phyloP scores from a whole-genome alignment of 2,888 invertebrate species.

The Molorchus minor region DNA sequence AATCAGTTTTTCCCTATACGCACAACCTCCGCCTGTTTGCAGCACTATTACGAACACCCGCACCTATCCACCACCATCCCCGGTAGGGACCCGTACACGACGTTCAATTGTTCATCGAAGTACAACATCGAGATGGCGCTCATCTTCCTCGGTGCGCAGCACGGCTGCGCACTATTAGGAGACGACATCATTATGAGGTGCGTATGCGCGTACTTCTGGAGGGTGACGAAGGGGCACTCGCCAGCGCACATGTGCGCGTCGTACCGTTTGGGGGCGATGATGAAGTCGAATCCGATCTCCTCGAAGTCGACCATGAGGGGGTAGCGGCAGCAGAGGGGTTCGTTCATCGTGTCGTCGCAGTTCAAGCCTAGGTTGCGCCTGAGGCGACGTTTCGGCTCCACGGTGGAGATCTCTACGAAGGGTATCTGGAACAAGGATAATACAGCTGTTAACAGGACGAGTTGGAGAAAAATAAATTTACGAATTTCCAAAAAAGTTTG shows the following conservation, averaged over 20 bases:
- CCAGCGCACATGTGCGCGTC: constrained; percentile 97
- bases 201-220: constrained; percentile 88
- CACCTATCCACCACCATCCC: constrained; percentile 96
- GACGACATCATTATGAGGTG: constrained; percentile 86
- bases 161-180: constrained; percentile 82
- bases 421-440: constrained; percentile 63
- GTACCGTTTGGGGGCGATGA: constrained; percentile 94
- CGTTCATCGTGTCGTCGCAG: constrained; percentile 79
- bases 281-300: constrained; percentile 97
- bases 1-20: constrained; percentile 8
- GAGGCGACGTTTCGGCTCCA: constrained; percentile 70
- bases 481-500: too few relatives aligned
- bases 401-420: constrained; percentile 68
- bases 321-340: constrained; percentile 92
- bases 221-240: constrained; percentile 88
- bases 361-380: constrained; percentile 83
- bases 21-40: background rate
- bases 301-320: constrained; percentile 94
- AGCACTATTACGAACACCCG: constrained; percentile 79
- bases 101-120: constrained; percentile 87
- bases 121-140: constrained; percentile 91
- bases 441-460: too few relatives aligned
- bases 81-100: constrained; percentile 87
- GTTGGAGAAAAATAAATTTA: too few relatives aligned
- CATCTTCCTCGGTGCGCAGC: constrained; percentile 91